Evolutionary conservation across 2,113 vertebrate genomes (phyloP), one percentile per base, ranked within the genome.

Genomic region (Talpa occidentalis): DNA sequence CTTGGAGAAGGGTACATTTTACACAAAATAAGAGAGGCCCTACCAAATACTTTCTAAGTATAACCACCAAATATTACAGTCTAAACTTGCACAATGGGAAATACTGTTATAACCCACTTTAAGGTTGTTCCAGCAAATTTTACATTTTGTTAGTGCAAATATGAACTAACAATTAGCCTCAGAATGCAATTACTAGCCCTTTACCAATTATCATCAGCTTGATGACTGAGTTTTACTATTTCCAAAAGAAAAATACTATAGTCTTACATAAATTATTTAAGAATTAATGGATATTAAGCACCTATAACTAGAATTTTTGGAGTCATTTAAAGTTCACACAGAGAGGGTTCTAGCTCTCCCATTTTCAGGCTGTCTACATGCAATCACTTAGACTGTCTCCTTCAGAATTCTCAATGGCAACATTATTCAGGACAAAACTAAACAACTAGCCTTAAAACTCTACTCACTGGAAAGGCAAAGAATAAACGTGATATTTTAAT

Each of bases 131-230:
- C n/a, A 88, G 19, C 32, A 64, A 66, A 59, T n/a, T 77, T 84
- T 85, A 89, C 24, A 56, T 89, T n/a, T 72, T 84, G 74, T 78
- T 59, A 62, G 10, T 32, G 14, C 12, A 83, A 79, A 69, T 47
- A 62, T 0, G 90, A 12, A 1, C 60, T 26, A 24, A 64, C 3
- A 76, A 52, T 74, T 83, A 88, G 26, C 59, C 32, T 88, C 87
- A 85, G 40, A 81, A 74, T 78, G 17, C 28, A 93, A 88, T 59
- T 86, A 94, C 35, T 90, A 82, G 82, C 30, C 47, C 47, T 9
- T 81, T 86, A 62, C n/a, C 12, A 67, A 81, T 35, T 91, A 62
- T 80, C 26, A 74, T 30, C 15, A 90, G 19, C 30, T 67, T 78
- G 70, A 67, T 30, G 56, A 3, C 5, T 32, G 28, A 60, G 8